A percentile compares a stretch with the other conserved stretches of the same genome.
phyloP scores from a whole-genome alignment of 2,888 invertebrate genomes.

The Octodonta nipae region DNA sequence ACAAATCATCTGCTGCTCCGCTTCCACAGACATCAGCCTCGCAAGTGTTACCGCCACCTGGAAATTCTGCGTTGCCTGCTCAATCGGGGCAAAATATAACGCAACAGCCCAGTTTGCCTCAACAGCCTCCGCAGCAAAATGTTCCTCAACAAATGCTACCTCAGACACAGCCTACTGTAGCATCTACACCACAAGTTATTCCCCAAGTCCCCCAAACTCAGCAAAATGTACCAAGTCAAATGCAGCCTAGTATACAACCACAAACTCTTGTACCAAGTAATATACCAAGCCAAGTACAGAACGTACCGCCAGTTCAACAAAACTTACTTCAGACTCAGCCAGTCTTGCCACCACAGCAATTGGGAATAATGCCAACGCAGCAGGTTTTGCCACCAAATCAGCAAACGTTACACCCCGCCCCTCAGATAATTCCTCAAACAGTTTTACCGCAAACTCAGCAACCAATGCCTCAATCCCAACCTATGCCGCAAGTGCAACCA shows the following conservation, averaged over 20 bases:
- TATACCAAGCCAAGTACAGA: too few species aligned
- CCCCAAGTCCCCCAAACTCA: not conserved
- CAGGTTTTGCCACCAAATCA: not conserved
- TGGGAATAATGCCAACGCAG: not conserved
- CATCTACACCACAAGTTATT: slow-evolving; percentile 4
- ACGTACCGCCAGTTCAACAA: slow-evolving; percentile 3
- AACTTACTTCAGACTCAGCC: not conserved
- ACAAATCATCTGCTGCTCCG: slow-evolving; percentile 6
- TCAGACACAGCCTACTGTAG: slow-evolving; percentile 4
- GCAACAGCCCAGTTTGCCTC: slow-evolving; percentile 3
- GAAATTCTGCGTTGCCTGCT: not conserved
- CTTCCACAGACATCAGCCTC: slow-evolving; percentile 9
- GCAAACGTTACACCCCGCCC: not conserved
- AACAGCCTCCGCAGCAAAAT: slow-evolving; percentile 1
- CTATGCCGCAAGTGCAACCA: too few species aligned
- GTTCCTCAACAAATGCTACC: slow-evolving; percentile 3
- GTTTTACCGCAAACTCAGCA: slow-evolving; percentile 2
- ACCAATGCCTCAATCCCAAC: slow-evolving; percentile 3
- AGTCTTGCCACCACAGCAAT: too few species aligned
- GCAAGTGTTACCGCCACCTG: slow-evolving; percentile 5
- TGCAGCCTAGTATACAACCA: too few species aligned
- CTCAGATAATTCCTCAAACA: too few species aligned
- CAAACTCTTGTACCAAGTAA: too few species aligned
- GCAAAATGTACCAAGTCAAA: not conserved
- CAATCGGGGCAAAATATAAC: slow-evolving; percentile 1